Evolutionary conservation across 2,113 vertebrate species (phyloP), one percentile per base, ranked within the genome.

Genomic region (Orthonyx spaldingii): DNA sequence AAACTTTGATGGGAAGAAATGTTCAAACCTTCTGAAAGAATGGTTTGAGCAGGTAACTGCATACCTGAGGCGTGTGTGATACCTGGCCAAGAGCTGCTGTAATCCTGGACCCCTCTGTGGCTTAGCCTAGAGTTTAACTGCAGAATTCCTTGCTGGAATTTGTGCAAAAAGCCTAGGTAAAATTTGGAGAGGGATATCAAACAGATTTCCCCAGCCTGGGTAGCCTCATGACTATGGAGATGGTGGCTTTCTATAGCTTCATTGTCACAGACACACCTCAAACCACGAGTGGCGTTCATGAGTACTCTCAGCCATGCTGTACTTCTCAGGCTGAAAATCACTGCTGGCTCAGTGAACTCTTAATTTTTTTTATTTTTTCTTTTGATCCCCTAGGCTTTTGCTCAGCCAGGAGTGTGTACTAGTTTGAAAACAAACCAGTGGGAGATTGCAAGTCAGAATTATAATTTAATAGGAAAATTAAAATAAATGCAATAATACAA

Each of bases 271-370:
- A 22, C n/a, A 27, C 18, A 3, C 35, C 61, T 41, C 63, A 47
- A 17, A 30, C 12, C 2, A 3, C 0, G 2, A 49, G 16, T 13
- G 5, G 2, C 57, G 28, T 22, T 77, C 50, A 11, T 0, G 1
- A 46, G 56, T 24, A 2, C 18, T 68, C 33, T 46, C 53, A 82
- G 52, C 30, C 44, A 3, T 10, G 44, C 53, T 83, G n/a, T 50
- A 11, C 13, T 83, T 35, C 74, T 59, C 66, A 41, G 1, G 3
- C 35, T 63, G 56, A 18, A 63, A 64, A 79, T 64, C 47, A 47
- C 55, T 68, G 28, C 49, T 59, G 80, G 32, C 26, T 70, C 50
- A 78, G 69, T 56, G 64, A 87, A 28, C 8, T 47, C 81, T 14
- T 27, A 26, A 41, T 33, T 56, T 27, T 27, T 3, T 14, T 66